Percentiles rank a stretch among this genome's conserved stretches.
These are phyloP conservation scores for Latrodectus geometricus DNA, from an alignment of 1,140 invertebrate genomes.

Conservation along the genomic window DNA sequence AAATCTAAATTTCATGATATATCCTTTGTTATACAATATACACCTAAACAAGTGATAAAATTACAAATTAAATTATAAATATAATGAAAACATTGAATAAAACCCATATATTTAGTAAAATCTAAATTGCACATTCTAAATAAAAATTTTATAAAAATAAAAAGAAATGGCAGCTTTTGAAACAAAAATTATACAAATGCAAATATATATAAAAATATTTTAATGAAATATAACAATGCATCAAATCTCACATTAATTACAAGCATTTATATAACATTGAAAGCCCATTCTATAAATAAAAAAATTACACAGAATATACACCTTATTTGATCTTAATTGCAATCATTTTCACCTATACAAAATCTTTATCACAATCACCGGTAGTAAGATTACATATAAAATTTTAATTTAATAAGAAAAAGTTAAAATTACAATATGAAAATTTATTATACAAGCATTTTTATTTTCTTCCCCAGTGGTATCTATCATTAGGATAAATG, in stretches of 20 bases:
- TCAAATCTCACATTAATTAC: constrained; percentile 14
- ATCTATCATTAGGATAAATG: constrained; percentile 48
- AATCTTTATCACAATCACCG: neutral
- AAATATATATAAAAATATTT: constrained; percentile 2
- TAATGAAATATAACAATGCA: constrained; percentile 4
- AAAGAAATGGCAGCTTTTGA: neutral
- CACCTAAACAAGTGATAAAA: neutral
- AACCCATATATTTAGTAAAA: neutral
- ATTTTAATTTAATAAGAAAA: constrained; percentile 18
- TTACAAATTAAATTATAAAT: neutral
- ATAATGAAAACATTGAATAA: neutral
- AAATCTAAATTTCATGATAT: neutral
- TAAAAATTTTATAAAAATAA: neutral
- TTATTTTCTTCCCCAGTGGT: constrained; percentile 60
- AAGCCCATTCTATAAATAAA: constrained; percentile 28
- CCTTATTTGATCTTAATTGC: constrained; percentile 2
- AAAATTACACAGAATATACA: neutral
- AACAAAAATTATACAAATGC: constrained; percentile 2
- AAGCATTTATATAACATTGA: constrained; percentile 19
- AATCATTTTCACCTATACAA: neutral
- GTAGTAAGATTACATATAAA: constrained; percentile 12
- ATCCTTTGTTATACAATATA: neutral
- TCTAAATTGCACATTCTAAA: neutral
- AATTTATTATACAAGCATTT: constrained; percentile 9
- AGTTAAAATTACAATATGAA: constrained; percentile 36